Evolutionary conservation across 2,888 invertebrate species (phyloP).

Genomic region (Plemyria rubiginata): DNA sequence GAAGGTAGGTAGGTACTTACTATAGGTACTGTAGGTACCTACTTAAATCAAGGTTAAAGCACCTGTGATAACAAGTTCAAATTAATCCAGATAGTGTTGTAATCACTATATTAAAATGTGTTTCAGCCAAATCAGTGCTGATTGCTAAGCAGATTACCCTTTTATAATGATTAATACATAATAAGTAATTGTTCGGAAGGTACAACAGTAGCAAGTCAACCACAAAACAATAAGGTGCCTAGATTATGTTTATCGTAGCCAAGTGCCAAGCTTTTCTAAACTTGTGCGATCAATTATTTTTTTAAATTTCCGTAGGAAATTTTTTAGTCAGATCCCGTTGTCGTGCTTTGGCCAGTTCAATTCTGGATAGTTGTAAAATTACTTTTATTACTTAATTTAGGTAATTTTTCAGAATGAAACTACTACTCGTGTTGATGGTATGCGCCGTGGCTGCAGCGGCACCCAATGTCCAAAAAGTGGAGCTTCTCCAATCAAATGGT

Average conservation of each 20-base stretch:
- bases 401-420: slow-evolving; percentile 64
- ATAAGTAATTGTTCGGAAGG: slow-evolving; percentile 29
- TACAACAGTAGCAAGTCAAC: slow-evolving; percentile 40
- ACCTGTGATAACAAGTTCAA: slow-evolving; percentile 13
- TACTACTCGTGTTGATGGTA: slow-evolving; percentile 58
- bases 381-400: too few relatives aligned
- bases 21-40: not conserved
- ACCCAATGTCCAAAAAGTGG: slow-evolving; percentile 46
- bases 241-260: not conserved
- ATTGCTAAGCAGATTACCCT: slow-evolving; percentile 42
- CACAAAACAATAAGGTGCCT: slow-evolving; percentile 43
- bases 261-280: too few relatives aligned
- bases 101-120: slow-evolving; percentile 27
- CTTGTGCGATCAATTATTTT: too few relatives aligned
- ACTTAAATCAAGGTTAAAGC: not conserved
- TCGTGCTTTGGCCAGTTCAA: too few relatives aligned
- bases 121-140: slow-evolving; percentile 50
- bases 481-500: slow-evolving; percentile 35
- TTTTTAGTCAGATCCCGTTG: too few relatives aligned
- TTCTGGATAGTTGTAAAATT: too few relatives aligned
- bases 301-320: too few relatives aligned
- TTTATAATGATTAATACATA: slow-evolving; percentile 26
- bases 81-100: slow-evolving; percentile 20
- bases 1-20: too few relatives aligned
- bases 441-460: slow-evolving; percentile 62